Conservation (phyloP, 2,888 invertebrate species). For the Dolichopus griseipennis region DNA sequence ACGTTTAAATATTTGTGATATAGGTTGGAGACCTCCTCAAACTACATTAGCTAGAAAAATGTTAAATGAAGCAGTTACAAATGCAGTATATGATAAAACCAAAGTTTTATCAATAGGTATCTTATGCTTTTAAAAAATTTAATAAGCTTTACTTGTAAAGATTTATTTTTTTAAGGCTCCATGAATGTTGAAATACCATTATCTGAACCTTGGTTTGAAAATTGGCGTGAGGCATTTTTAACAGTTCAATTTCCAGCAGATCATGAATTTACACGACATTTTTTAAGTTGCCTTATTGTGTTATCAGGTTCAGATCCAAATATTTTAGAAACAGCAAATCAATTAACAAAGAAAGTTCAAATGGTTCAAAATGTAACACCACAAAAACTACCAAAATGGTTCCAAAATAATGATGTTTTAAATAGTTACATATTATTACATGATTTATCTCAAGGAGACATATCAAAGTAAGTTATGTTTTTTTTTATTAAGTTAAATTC, state of each 20-base stretch:
- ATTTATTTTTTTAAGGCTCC: constrained; percentile 43
- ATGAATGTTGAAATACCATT: constrained; percentile 61
- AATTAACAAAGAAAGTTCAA: constrained; percentile 69
- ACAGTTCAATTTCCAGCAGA: constrained; percentile 82
- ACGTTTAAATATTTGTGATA: constrained; percentile 70
- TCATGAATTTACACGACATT: constrained; percentile 92
- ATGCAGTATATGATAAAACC: constrained; percentile 49
- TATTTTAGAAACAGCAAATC: constrained; percentile 73
- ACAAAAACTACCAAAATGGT: constrained; percentile 76
- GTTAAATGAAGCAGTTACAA: constrained; percentile 71
- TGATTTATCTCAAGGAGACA: constrained; percentile 62
- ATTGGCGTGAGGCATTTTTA: constrained; percentile 86
- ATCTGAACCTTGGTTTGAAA: constrained; percentile 88
- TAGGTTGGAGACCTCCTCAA: constrained; percentile 71
- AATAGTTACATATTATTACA: constrained; percentile 85
- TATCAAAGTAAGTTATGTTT: constrained; percentile 56
- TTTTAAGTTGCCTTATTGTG: constrained; percentile 71
- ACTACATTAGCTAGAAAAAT: constrained; percentile 74
- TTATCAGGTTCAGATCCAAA: constrained; percentile 62
- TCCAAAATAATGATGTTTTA: constrained; percentile 64
- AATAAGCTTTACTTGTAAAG: no score
- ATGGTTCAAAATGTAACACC: constrained; percentile 66
- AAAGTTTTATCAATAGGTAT: constrained; percentile 49
- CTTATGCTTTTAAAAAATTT: not conserved
- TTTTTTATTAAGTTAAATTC: not conserved